Evolutionary conservation across 1,140 invertebrate species (phyloP).

Genomic region (Thaumatotibia leucotreta): DNA sequence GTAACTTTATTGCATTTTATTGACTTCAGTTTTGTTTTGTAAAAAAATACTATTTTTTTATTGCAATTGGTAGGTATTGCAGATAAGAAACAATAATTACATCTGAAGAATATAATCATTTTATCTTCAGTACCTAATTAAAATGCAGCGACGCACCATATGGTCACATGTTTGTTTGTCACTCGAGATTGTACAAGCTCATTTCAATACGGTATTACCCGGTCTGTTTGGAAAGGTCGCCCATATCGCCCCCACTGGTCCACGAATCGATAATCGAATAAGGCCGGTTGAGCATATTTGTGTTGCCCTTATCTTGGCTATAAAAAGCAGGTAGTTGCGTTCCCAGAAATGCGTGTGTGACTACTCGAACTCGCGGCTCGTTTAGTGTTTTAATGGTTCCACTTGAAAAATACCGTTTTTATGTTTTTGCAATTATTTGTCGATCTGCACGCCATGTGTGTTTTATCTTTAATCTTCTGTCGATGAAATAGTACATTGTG

Average conservation of each 20-base stretch:
- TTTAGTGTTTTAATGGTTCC: conserved; percentile 47
- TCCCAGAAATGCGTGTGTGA: conserved; percentile 48
- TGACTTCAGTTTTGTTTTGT: not conserved
- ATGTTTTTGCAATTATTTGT: conserved; percentile 52
- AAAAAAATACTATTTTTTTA: not conserved
- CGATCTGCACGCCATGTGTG: conserved; percentile 2
- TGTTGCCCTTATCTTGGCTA: conserved; percentile 45
- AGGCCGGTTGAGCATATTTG: conserved; percentile 54
- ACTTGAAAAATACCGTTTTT: conserved; percentile 35
- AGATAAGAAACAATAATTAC: not conserved
- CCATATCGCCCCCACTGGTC: conserved; percentile 25
- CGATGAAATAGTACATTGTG: too few species aligned
- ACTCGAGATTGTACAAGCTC: conserved; percentile 28
- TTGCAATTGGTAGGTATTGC: not conserved
- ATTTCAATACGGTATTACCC: conserved; percentile 41
- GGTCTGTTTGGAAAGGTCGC: conserved; percentile 42
- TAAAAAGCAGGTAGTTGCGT: conserved; percentile 66
- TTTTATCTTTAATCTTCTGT: not conserved
- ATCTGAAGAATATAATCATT: conserved; percentile 14
- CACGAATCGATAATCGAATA: conserved; percentile 50
- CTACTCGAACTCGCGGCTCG: conserved; percentile 37
- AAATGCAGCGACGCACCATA: conserved; percentile 20
- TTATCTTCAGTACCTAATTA: conserved; percentile 19
- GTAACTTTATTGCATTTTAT: too few species aligned
- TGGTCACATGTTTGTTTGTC: conserved; percentile 30